Percentiles rank a stretch among this genome's conserved stretches.
Conservation (phyloP, 2,113 vertebrate genomes). For the Boulengeromyrus knoepffleri region DNA sequence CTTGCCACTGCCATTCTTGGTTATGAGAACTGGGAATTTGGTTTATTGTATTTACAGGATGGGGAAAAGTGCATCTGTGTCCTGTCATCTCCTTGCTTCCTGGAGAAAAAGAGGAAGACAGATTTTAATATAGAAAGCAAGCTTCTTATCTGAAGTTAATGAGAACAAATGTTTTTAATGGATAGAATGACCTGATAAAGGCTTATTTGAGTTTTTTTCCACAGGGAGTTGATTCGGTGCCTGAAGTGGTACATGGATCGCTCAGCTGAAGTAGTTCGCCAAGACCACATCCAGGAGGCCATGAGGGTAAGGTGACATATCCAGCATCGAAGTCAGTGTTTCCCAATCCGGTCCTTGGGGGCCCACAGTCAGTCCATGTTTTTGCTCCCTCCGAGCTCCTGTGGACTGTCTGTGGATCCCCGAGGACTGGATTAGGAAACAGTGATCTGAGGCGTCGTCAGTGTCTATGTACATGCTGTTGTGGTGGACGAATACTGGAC, state of each 20-base stretch:
- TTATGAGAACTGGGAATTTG: background rate
- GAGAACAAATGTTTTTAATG: background rate
- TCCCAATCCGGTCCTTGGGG: background rate
- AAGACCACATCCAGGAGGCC: slow-evolving; percentile 96
- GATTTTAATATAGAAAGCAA: background rate
- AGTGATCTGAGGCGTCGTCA: background rate
- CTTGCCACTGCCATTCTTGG: background rate
- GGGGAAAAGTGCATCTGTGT: background rate
- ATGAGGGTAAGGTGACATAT: slow-evolving; percentile 71
- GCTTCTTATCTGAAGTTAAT: background rate
- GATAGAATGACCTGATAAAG: background rate
- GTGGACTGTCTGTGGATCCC: background rate
- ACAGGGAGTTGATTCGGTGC: slow-evolving; percentile 91
- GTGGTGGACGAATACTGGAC: background rate
- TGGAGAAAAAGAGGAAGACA: background rate
- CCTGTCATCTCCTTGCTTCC: background rate
- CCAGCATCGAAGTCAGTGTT: background rate
- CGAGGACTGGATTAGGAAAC: background rate
- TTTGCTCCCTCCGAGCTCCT: background rate
- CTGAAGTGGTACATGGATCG: slow-evolving; percentile 98
- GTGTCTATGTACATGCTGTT: background rate
- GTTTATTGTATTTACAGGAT: background rate
- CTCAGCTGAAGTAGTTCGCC: slow-evolving; percentile 84
- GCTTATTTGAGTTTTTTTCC: slow-evolving; percentile 31
- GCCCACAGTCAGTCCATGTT: background rate